phyloP scores from a whole-genome alignment of 2,797 vertebrate genomes.

The Euthynnus affinis region DNA sequence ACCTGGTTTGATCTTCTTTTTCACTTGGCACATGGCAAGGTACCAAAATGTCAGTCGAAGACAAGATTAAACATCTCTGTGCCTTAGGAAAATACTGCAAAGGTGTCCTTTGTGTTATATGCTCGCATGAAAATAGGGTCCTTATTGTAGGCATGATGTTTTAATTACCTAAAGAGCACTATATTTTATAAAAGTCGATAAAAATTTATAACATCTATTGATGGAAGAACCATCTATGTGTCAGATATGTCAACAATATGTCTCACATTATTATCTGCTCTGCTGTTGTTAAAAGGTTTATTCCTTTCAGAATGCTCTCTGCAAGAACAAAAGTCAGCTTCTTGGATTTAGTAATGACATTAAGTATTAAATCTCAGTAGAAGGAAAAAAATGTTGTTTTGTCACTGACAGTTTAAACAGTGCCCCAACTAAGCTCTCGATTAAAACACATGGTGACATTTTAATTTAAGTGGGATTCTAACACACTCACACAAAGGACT shows the following conservation, averaged over 20 bases:
- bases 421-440: conserved; percentile 29
- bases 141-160: background rate
- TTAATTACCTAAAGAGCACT: background rate
- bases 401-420: conserved; percentile 50
- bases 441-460: conserved; percentile 56
- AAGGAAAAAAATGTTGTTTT: conserved; percentile 27
- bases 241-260: background rate
- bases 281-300: background rate
- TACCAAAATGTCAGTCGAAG: conserved; percentile 32
- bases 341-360: conserved; percentile 36
- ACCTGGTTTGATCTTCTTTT: conserved; percentile 8
- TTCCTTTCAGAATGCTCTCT: background rate
- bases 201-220: background rate
- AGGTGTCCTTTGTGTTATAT: background rate
- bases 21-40: no score
- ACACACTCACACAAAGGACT: background rate
- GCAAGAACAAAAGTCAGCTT: conserved; percentile 12
- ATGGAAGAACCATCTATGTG: background rate
- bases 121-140: background rate
- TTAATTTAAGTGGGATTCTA: conserved; percentile 42
- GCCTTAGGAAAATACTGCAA: conserved; percentile 21
- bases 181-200: no score
- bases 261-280: background rate
- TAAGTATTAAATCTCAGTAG: conserved; percentile 41
- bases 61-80: conserved; percentile 18